Evolutionary conservation across 2,888 invertebrate species (phyloP).

Genomic region (Hetaerina titia): DNA sequence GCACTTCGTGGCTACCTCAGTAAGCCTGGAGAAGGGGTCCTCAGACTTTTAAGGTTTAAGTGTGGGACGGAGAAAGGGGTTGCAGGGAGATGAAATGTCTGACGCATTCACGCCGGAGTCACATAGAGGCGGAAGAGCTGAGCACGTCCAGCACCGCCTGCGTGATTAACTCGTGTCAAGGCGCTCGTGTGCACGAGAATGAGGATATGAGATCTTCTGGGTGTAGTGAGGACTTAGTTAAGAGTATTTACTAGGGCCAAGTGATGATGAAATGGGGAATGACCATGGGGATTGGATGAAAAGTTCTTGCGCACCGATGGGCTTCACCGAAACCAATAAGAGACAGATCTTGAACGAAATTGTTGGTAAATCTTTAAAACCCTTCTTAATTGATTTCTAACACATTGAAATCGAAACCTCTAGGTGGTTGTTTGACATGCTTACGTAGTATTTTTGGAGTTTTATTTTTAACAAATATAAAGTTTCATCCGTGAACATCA

Average conservation of each 20-base stretch:
- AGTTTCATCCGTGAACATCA: too few relatives aligned
- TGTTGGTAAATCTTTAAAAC: too few relatives aligned
- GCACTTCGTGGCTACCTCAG: neutral
- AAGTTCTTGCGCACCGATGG: too few relatives aligned
- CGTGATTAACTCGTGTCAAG: neutral
- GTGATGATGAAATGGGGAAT: too few relatives aligned
- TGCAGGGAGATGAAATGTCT: neutral
- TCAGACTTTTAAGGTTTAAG: neutral
- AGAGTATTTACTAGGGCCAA: neutral
- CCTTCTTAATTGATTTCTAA: too few relatives aligned
- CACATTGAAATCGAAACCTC: too few relatives aligned
- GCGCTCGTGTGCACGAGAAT: neutral
- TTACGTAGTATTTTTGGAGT: too few relatives aligned
- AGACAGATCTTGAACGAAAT: too few relatives aligned
- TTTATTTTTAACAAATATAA: too few relatives aligned
- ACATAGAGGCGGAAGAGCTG: conserved; percentile 20
- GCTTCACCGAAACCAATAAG: too few relatives aligned
- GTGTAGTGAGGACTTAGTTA: neutral
- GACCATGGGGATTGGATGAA: too few relatives aligned
- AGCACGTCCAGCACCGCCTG: neutral
- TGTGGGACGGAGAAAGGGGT: neutral
- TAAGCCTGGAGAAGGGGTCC: neutral
- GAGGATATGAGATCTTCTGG: neutral
- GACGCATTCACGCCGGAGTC: conserved; percentile 24
- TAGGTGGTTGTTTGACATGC: too few relatives aligned